Percentiles rank a stretch among this genome's conserved stretches.
These are phyloP conservation scores for Embidobia sp. DNA, from an alignment of 2,888 invertebrate species.

Conservation along the genomic window DNA sequence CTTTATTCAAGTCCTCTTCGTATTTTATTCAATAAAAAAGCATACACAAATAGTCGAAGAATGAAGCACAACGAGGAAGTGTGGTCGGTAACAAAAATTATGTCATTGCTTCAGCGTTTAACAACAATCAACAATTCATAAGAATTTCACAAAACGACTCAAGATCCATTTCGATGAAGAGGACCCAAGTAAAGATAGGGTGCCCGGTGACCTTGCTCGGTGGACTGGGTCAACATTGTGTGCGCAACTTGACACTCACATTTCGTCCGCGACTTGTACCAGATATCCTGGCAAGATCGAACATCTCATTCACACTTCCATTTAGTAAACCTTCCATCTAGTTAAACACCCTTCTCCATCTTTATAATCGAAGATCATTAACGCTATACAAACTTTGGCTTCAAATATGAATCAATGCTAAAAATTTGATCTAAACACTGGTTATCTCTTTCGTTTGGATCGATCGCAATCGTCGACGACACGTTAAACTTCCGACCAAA, in stretches of 20 bases:
- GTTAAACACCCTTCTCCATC: neutral
- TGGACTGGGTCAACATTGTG: conserved; percentile 5
- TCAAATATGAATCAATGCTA: no score
- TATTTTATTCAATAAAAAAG: conserved; percentile 46
- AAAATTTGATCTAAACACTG: no score
- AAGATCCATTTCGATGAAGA: conserved; percentile 36
- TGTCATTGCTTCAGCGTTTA: no score
- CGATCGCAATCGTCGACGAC: no score
- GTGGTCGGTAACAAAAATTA: conserved; percentile 18
- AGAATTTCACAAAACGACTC: neutral
- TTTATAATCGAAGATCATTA: conserved; percentile 27
- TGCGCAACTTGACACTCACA: conserved; percentile 26
- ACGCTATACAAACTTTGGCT: conserved; percentile 46
- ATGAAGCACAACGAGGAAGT: conserved; percentile 23
- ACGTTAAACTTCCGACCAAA: no score
- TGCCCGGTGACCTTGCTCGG: conserved; percentile 30
- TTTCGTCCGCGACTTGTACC: conserved; percentile 8
- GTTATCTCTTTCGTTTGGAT: no score
- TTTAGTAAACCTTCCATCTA: conserved; percentile 52
- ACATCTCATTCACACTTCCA: conserved; percentile 54
- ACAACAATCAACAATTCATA: neutral
- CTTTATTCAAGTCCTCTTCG: conserved; percentile 65
- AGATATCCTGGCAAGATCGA: conserved; percentile 35
- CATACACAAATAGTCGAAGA: conserved; percentile 46
- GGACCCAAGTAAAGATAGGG: conserved; percentile 59